phyloP scores from a whole-genome alignment of 2,113 vertebrate genomes.

The Sylvicapra grimmia region DNA sequence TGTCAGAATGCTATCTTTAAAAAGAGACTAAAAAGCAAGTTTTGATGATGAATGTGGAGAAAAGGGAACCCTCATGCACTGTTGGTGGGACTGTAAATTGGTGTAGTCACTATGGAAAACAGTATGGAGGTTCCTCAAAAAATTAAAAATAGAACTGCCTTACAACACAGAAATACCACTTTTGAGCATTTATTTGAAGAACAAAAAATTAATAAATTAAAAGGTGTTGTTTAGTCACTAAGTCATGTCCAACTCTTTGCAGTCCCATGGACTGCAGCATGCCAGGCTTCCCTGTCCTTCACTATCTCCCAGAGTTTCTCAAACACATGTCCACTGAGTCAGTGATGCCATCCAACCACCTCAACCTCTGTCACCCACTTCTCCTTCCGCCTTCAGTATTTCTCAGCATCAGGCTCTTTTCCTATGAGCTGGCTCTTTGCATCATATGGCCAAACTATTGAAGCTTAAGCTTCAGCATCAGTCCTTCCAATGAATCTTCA shows the following conservation, averaged over 20 bases:
- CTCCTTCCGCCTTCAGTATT: neutral
- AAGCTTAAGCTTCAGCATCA: neutral
- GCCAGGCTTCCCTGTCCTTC: neutral
- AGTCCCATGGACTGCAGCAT: neutral
- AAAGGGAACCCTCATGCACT: neutral
- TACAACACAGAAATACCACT: neutral
- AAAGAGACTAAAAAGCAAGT: neutral
- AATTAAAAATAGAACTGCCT: neutral
- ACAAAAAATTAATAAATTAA: neutral
- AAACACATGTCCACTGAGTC: neutral
- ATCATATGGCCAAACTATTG: neutral
- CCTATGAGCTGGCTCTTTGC: neutral
- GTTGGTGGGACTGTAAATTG: neutral
- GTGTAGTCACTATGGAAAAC: neutral
- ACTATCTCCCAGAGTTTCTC: neutral
- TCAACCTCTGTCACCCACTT: neutral
- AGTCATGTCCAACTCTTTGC: neutral
- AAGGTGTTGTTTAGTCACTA: fast-evolving
- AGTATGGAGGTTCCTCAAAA: neutral
- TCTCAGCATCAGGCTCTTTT: neutral
- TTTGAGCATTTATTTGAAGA: neutral
- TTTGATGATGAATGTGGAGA: neutral
- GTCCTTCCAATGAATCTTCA: neutral
- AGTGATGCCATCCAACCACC: neutral
- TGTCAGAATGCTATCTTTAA: neutral